Evolutionary conservation across 1,140 invertebrate species (phyloP).

Genomic region (Ylistrum balloti): DNA sequence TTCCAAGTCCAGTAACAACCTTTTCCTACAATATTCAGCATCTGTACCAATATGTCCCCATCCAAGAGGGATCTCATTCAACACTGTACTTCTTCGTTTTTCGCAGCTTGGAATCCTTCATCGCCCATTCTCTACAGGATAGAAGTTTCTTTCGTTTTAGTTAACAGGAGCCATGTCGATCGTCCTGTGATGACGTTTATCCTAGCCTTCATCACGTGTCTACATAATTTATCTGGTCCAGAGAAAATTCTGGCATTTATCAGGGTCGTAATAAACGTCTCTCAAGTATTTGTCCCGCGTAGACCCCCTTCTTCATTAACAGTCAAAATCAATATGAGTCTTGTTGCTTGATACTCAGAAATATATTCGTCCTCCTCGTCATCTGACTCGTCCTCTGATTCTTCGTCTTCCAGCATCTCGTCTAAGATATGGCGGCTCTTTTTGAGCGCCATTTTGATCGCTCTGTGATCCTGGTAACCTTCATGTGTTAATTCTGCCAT

Average conservation of each 20-base stretch:
- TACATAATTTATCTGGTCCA: slow-evolving; percentile 51
- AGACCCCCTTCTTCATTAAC: too few relatives aligned
- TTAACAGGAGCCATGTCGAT: slow-evolving; percentile 43
- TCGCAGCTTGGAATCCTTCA: too few relatives aligned
- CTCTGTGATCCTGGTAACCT: slow-evolving; percentile 35
- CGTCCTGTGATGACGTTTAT: slow-evolving; percentile 46
- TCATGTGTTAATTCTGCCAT: neutral
- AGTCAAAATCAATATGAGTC: neutral
- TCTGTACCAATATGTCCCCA: too few relatives aligned
- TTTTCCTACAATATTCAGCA: too few relatives aligned
- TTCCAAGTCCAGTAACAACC: too few relatives aligned
- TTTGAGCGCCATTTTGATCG: slow-evolving; percentile 46
- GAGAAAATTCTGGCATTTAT: slow-evolving; percentile 46
- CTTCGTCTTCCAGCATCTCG: slow-evolving; percentile 41
- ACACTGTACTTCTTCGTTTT: too few relatives aligned
- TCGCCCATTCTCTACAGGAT: slow-evolving; percentile 55
- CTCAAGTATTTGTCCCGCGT: slow-evolving; percentile 20
- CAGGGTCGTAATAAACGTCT: slow-evolving; percentile 43
- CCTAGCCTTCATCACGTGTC: slow-evolving; percentile 42
- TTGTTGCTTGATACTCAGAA: neutral
- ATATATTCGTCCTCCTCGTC: neutral
- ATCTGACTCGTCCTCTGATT: neutral
- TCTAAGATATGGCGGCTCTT: slow-evolving; percentile 44
- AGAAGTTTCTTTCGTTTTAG: slow-evolving; percentile 47
- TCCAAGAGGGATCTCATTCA: too few relatives aligned